Conservation (phyloP, 2,797 vertebrate genomes). For the Epinephelus awoara region DNA sequence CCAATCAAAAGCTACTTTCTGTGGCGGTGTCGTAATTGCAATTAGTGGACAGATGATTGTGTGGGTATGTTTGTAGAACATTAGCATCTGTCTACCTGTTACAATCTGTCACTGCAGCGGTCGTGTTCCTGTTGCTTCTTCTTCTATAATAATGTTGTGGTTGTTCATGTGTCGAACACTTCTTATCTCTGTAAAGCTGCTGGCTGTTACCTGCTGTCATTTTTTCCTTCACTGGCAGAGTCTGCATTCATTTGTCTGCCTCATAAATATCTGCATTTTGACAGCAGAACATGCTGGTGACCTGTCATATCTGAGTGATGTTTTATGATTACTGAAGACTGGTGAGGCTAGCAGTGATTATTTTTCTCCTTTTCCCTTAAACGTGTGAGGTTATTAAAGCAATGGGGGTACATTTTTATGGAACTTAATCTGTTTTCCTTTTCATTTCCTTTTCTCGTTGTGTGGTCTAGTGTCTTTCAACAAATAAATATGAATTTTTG, state of each 20-base stretch:
- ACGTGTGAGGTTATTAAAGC: neutral
- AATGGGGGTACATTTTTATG: neutral
- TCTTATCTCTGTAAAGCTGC: slow-evolving; percentile 12
- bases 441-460: no score
- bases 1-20: neutral
- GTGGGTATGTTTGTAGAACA: slow-evolving; percentile 25
- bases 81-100: neutral
- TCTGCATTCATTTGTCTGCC: slow-evolving; percentile 14
- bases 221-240: slow-evolving; percentile 12
- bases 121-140: neutral
- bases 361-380: no score
- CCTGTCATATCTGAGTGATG: neutral
- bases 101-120: neutral
- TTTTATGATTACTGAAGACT: neutral
- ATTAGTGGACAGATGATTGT: slow-evolving; percentile 13
- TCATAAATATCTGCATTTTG: slow-evolving; percentile 13
- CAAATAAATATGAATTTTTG: no score
- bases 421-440: no score
- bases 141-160: neutral
- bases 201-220: slow-evolving; percentile 5
- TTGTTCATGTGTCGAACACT: neutral
- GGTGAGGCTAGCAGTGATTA: neutral
- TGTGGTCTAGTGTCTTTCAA: no score
- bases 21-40: slow-evolving; percentile 13
- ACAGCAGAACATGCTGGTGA: slow-evolving; percentile 5